A percentile compares a stretch with the other conserved stretches of the same genome.
Evolutionary conservation across 2,113 vertebrate species (phyloP).

Genomic region (Dascyllus trimaculatus): DNA sequence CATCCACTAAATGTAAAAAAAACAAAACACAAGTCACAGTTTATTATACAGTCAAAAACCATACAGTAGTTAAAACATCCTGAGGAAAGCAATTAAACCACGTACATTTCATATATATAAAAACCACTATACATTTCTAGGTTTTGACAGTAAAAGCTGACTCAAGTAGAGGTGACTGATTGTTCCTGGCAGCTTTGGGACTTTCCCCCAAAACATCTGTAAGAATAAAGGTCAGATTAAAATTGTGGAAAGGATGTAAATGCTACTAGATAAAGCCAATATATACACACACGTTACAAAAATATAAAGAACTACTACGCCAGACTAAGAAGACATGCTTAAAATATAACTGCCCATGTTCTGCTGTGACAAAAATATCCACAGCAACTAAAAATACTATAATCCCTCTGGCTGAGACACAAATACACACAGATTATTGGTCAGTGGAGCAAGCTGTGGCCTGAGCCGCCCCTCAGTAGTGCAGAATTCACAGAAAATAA

Average conservation of each 20-base stretch:
- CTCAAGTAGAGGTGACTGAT: not conserved
- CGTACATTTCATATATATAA: not conserved
- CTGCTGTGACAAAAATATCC: not conserved
- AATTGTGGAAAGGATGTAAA: too few relatives aligned
- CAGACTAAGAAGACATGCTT: not conserved
- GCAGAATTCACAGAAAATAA: slow-evolving; percentile 27
- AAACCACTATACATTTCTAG: not conserved
- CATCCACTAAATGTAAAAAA: slow-evolving; percentile 28
- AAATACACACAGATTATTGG: slow-evolving; percentile 2
- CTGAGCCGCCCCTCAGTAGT: slow-evolving; percentile 34
- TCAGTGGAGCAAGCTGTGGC: slow-evolving; percentile 11
- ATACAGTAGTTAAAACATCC: slow-evolving; percentile 41
- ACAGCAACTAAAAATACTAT: not conserved
- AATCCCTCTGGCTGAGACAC: not conserved
- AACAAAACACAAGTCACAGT: not conserved
- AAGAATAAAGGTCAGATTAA: too few relatives aligned
- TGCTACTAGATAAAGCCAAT: too few relatives aligned
- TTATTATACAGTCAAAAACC: slow-evolving; percentile 4
- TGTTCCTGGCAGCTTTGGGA: not conserved
- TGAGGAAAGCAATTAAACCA: slow-evolving; percentile 9
- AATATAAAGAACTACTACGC: not conserved
- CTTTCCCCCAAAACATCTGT: too few relatives aligned
- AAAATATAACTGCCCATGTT: slow-evolving; percentile 4
- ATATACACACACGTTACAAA: not conserved
- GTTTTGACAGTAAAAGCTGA: not conserved